A percentile compares a stretch with the other conserved stretches of the same genome.
These are phyloP conservation scores for Neogale vison DNA, from an alignment of 2,113 vertebrate species.

Conservation along the genomic window DNA sequence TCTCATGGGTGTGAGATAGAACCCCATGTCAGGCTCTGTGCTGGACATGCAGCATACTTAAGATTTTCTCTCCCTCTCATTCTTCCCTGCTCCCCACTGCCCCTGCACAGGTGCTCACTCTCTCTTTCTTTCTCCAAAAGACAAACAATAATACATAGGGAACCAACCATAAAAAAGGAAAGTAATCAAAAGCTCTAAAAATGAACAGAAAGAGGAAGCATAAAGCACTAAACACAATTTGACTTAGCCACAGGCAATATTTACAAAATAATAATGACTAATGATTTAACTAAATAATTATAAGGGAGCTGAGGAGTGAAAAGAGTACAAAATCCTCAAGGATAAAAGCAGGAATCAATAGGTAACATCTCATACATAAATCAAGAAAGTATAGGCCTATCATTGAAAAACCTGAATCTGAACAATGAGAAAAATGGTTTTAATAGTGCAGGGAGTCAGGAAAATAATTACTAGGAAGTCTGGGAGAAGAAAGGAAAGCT, in stretches of 20 bases:
- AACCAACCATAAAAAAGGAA: background rate
- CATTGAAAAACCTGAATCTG: background rate
- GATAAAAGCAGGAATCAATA: background rate
- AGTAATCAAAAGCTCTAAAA: background rate
- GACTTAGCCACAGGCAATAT: background rate
- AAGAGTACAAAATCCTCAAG: background rate
- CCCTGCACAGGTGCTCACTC: background rate
- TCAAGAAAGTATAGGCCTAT: background rate
- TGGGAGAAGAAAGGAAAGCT: background rate
- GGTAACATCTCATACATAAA: background rate
- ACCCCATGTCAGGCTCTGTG: background rate
- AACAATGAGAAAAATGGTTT: background rate
- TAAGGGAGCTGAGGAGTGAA: background rate
- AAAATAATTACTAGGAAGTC: background rate
- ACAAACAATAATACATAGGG: background rate
- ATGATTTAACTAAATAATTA: background rate
- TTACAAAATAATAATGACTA: background rate
- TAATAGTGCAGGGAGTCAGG: background rate
- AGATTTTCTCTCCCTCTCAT: background rate
- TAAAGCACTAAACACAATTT: background rate
- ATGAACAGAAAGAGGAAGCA: background rate
- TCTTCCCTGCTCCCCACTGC: too few species aligned
- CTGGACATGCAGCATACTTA: background rate
- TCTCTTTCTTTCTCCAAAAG: background rate
- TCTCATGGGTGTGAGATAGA: background rate